These are phyloP conservation scores for Sorex maritimensis DNA, from an alignment of 2,797 vertebrate species.

Conservation along the genomic window DNA sequence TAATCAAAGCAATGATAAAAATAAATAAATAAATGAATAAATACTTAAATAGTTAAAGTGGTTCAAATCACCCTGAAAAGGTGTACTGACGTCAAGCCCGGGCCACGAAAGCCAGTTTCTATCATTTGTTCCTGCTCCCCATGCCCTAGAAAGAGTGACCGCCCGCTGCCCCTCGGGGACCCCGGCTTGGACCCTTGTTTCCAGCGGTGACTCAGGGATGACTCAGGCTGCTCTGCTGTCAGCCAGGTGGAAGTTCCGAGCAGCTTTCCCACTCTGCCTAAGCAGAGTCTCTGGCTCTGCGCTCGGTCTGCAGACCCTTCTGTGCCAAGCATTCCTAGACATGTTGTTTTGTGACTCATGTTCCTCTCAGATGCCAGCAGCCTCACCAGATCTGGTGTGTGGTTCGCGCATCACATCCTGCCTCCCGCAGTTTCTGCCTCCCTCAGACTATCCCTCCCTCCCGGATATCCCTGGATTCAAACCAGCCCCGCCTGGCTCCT, in stretches of 20 bases:
- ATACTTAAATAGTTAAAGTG: not conserved
- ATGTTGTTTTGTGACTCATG: not conserved
- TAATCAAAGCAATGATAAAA: no score
- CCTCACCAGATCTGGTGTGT: not conserved
- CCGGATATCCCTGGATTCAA: not conserved
- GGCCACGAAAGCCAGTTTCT: constrained; percentile 2
- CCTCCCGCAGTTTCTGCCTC: rapidly evolving
- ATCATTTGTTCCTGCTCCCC: not conserved
- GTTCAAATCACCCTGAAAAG: not conserved
- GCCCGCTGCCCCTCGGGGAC: not conserved
- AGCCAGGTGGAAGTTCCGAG: not conserved
- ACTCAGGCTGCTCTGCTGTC: not conserved
- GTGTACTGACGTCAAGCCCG: not conserved
- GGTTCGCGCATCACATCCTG: not conserved
- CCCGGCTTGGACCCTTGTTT: not conserved
- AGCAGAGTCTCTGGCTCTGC: not conserved
- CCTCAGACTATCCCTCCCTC: not conserved
- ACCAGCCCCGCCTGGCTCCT: not conserved
- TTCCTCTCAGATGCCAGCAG: not conserved
- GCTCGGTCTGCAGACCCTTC: not conserved
- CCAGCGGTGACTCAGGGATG: constrained; percentile 11
- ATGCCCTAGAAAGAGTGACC: not conserved
- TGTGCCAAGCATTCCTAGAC: not conserved
- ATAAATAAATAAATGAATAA: no score
- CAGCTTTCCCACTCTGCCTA: not conserved